These are phyloP conservation scores for Elephantulus edwardii DNA, from an alignment of 2,113 vertebrate genomes.

Conservation along the genomic window DNA sequence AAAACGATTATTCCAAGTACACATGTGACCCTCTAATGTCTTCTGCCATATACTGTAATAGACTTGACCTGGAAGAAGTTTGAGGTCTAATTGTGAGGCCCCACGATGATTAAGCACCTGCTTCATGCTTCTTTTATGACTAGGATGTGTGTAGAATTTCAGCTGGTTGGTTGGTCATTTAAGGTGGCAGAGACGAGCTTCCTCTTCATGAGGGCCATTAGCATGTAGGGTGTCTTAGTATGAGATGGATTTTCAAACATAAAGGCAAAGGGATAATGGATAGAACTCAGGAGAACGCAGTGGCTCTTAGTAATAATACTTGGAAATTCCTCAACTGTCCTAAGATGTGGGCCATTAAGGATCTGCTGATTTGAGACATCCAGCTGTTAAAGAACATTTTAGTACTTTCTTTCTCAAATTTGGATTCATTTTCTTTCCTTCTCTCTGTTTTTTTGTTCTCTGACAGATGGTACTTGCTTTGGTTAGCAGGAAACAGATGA, in stretches of 20 bases:
- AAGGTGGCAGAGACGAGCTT: not conserved
- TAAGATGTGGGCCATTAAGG: not conserved
- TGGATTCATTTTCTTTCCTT: conserved; percentile 25
- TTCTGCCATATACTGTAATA: not conserved
- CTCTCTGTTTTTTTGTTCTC: conserved; percentile 42
- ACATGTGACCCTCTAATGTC: conserved; percentile 15
- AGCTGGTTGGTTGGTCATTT: not conserved
- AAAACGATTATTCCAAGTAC: conserved; percentile 9
- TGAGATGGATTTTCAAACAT: conserved; percentile 32
- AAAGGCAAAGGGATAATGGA: conserved; percentile 16
- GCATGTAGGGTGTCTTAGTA: not conserved
- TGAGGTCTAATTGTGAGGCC: not conserved
- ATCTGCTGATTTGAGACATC: conserved; percentile 30
- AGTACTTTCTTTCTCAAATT: conserved; percentile 6
- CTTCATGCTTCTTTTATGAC: conserved; percentile 1
- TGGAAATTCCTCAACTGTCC: not conserved
- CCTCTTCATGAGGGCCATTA: conserved; percentile 6
- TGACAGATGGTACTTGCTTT: conserved; percentile 28
- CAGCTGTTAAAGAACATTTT: conserved; percentile 51
- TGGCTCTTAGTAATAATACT: not conserved
- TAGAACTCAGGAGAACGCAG: conserved; percentile 13
- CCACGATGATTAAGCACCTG: not conserved
- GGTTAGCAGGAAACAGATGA: conserved; percentile 25
- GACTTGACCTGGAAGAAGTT: conserved; percentile 1
- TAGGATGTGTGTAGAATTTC: not conserved